Evolutionary conservation across 2,888 invertebrate genomes (phyloP).

Genomic region (Bombylius major): DNA sequence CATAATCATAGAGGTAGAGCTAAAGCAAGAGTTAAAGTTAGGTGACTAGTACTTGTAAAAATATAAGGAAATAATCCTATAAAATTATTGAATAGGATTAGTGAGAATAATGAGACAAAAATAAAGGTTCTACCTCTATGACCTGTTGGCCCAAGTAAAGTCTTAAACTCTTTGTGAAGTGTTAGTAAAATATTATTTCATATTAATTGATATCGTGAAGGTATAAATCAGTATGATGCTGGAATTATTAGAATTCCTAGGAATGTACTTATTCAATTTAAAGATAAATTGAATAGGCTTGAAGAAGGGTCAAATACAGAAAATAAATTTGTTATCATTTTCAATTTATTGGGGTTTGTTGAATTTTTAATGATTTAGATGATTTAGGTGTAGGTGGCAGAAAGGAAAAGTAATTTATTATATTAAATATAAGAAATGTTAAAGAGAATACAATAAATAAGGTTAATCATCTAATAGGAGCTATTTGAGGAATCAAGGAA

Average conservation of each 20-base stretch:
- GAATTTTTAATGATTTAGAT: slow-evolving; percentile 23
- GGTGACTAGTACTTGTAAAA: slow-evolving; percentile 54
- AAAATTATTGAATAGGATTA: slow-evolving; percentile 55
- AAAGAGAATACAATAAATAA: slow-evolving; percentile 33
- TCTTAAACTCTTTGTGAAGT: slow-evolving; percentile 46
- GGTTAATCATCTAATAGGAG: slow-evolving; percentile 43
- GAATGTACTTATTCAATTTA: slow-evolving; percentile 49
- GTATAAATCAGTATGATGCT: slow-evolving; percentile 42
- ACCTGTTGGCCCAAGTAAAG: slow-evolving; percentile 37
- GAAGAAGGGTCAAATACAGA: slow-evolving; percentile 53
- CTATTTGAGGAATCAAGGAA: slow-evolving; percentile 58
- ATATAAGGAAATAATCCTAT: slow-evolving; percentile 57
- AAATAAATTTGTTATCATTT: slow-evolving; percentile 57
- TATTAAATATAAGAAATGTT: slow-evolving; percentile 40
- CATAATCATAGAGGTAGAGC: slow-evolving; percentile 50
- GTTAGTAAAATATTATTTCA: slow-evolving; percentile 39
- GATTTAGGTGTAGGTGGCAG: slow-evolving; percentile 25
- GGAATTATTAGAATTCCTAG: slow-evolving; percentile 42
- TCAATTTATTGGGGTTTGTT: slow-evolving; percentile 35
- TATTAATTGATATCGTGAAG: slow-evolving; percentile 40
- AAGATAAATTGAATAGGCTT: slow-evolving; percentile 38
- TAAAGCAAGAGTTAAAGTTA: slow-evolving; percentile 45
- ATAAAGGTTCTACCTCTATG: slow-evolving; percentile 42
- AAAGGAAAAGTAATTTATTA: slow-evolving; percentile 42
- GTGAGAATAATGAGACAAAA: slow-evolving; percentile 44